Evolutionary conservation across 1,140 invertebrate genomes (phyloP), one percentile per base, ranked within the genome.

Genomic region (Ceratina japonica): DNA sequence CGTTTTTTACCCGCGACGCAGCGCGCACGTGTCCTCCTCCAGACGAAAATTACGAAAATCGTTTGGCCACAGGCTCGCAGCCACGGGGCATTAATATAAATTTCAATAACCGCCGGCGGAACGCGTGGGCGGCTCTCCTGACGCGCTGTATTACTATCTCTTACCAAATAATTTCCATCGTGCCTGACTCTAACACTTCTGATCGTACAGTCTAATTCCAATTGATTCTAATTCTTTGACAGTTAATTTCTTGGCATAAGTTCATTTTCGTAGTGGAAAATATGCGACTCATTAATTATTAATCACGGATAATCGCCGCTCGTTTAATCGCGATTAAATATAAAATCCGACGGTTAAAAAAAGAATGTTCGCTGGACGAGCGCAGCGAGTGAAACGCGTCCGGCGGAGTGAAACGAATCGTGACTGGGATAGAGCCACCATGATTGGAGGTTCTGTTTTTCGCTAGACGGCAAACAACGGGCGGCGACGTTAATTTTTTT

Each of bases 61-160:
- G 75, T 68, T 75, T 63, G 70, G 31, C 75, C 78, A 24, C 63
- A 52, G 80, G 62, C 75, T 83, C 37, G 37, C 78, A 72, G 73
- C 66, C 56, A 58, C 76, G 84, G 70, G 79, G 75, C 85, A 85
- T 86, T 81, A 83, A 88, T 88, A 86, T 87, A 89, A 89, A 89
- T 89, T 88, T 89, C 86, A 87, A 88, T 87, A 83, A 84, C 72
- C 65, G 65, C 64, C 76, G 16, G 31, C 37, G 51, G 27, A 22
- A 37, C 24, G 7, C 27, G 58, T 15, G 63, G 63, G 27, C 16
- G 16, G 7, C 52, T 7, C 22, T 15, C 20, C 22, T 51, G 62
- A 65, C 63, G 18, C 52, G 74, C 49, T 65, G 20, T 49, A n/a
- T 44, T 37, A 16, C 37, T 44, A 44, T 44, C 37, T 44, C 3